Percentiles rank a stretch among this genome's conserved stretches.
Evolutionary conservation across 2,888 invertebrate genomes (phyloP).

Genomic region (Argyra leucocephala): DNA sequence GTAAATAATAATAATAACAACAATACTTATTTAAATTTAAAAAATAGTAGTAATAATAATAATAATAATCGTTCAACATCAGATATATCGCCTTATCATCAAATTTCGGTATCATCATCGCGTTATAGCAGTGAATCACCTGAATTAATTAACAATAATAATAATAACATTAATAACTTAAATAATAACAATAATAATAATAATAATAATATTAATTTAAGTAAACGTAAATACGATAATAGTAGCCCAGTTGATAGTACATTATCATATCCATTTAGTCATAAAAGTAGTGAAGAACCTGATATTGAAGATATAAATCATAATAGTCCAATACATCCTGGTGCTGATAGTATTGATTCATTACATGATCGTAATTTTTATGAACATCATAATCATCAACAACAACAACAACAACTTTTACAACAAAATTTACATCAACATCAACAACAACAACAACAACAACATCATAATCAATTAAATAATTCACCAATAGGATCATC

Average conservation of each 20-base stretch:
- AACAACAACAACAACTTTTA: constrained; percentile 31
- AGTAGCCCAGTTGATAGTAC: constrained; percentile 26
- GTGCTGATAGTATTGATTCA: constrained; percentile 24
- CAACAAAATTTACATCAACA: constrained; percentile 26
- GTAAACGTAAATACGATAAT: constrained; percentile 21
- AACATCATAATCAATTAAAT: constrained; percentile 29
- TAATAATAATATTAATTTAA: constrained; percentile 7
- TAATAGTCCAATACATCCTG: constrained; percentile 14
- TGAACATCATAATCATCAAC: constrained; percentile 30
- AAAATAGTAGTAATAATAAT: background rate
- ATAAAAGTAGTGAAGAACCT: constrained; percentile 39
- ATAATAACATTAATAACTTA: background rate
- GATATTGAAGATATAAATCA: constrained; percentile 12
- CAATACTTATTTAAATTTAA: background rate
- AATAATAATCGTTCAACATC: background rate
- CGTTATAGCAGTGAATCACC: constrained; percentile 4
- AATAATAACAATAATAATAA: background rate
- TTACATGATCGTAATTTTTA: constrained; percentile 15
- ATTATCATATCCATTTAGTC: constrained; percentile 40
- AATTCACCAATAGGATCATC: constrained; percentile 27
- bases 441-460: constrained; percentile 36
- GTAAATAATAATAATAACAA: constrained; percentile 16
- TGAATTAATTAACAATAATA: background rate
- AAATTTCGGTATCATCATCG: background rate
- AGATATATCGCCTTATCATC: constrained; percentile 1